Evolutionary conservation across 2,888 invertebrate genomes (phyloP), one percentile per base, ranked within the genome.

Genomic region (Ceraclea dissimilis): DNA sequence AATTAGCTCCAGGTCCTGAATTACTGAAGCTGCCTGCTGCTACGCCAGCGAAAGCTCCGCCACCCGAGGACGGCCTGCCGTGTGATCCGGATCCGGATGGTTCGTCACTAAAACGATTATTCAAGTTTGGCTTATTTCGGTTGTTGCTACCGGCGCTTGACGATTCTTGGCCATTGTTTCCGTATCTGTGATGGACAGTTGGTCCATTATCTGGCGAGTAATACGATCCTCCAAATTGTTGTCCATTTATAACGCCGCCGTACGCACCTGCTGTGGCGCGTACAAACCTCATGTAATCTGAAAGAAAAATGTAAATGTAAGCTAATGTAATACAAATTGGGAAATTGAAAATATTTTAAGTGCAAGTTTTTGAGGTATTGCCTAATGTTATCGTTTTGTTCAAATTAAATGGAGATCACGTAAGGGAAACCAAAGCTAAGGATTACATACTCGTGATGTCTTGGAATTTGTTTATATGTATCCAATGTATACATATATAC

Each of bases 151-250:
- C n/a, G n/a, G n/a, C n/a, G 13, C 8, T 8, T 13, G 39, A 39
- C 2, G 8, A 4, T 5, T 13, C 39, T 39, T 5, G 13, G 4
- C 16, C 39, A n/a, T 39, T 5, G 13, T 16, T 13, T 39, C 39
- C 39, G 13, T 8, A 39, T 18, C 60, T 47, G 54, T 62, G 60
- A 48, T 58, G 51, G 21, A 62, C 53, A 10, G 62, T 31, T 10
- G 60, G 60, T 17, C 62, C 62, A 22, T 60, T 52, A 47, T 62
- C 60, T 2, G 62, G 62, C 1, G 49, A 6, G 47, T 60, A 43
- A 49, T 52, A 62, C 26, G 47, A 60, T 19, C 62, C 62, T 2
- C 62, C 62, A 31, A 54, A 62, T 34, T 47, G 46, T 34, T 62
- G 62, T 17, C 62, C 62, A 18, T 62, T 60, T 18, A 47, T 39